These are phyloP conservation scores for Ecliptopera silaceata DNA, from an alignment of 2,888 invertebrate genomes.

Conservation along the genomic window DNA sequence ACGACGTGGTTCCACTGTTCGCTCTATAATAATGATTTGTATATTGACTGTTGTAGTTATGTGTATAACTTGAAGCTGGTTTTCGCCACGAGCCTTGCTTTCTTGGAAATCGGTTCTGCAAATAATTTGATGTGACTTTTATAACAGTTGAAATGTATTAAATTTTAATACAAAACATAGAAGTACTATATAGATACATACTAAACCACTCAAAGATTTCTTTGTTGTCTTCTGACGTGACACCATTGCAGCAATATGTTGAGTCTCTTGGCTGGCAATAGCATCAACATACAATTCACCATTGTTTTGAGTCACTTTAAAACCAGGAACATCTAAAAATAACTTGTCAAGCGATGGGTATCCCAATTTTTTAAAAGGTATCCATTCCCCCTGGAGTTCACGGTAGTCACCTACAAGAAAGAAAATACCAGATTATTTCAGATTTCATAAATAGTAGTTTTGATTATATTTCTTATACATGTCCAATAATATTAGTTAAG, in stretches of 20 bases:
- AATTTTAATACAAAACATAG: conserved; percentile 8
- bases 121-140: neutral
- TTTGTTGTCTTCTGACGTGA: conserved; percentile 73
- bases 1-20: conserved; percentile 50
- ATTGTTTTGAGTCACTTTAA: conserved; percentile 76
- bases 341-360: conserved; percentile 83
- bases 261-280: conserved; percentile 81
- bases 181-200: conserved; percentile 46
- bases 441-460: too few relatives aligned
- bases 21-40: conserved; percentile 71
- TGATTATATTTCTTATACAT: too few relatives aligned
- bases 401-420: conserved; percentile 82
- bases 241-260: conserved; percentile 83
- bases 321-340: conserved; percentile 81
- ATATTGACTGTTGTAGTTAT: conserved; percentile 67
- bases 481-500: too few relatives aligned
- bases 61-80: conserved; percentile 58
- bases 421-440: too few relatives aligned
- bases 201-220: conserved; percentile 61
- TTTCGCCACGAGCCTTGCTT: conserved; percentile 76
- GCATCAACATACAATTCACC: conserved; percentile 84
- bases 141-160: neutral
- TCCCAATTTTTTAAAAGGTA: conserved; percentile 85
- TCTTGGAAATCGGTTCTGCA: conserved; percentile 73
- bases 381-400: conserved; percentile 84